phyloP scores from a whole-genome alignment of 2,888 invertebrate genomes.

The Chrysolina haemoptera region DNA sequence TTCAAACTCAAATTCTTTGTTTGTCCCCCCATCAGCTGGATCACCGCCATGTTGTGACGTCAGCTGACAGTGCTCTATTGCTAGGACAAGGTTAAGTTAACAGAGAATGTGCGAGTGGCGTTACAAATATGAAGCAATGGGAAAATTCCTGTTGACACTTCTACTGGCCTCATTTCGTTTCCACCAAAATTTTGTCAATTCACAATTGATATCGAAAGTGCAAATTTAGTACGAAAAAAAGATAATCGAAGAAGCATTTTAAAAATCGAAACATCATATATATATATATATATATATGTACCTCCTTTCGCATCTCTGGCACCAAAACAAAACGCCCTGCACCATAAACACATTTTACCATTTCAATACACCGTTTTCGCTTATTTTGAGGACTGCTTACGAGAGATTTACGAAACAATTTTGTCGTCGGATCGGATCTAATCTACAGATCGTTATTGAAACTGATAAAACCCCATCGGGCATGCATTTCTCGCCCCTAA shows the following conservation, averaged over 20 bases:
- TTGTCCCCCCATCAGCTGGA: no score
- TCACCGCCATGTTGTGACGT: no score
- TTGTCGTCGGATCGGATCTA: slow-evolving; percentile 25
- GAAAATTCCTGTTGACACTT: no score
- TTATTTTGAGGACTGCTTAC: slow-evolving; percentile 20
- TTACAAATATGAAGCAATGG: no score
- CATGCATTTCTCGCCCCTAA: neutral
- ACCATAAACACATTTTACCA: slow-evolving; percentile 38
- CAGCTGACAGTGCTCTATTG: no score
- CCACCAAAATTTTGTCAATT: no score
- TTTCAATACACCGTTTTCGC: slow-evolving; percentile 12
- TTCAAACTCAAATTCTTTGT: no score
- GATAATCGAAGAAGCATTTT: neutral
- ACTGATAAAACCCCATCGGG: neutral
- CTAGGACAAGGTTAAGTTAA: no score
- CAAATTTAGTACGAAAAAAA: no score
- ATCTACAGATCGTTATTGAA: slow-evolving; percentile 23
- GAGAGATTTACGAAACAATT: slow-evolving; percentile 33
- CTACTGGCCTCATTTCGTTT: no score
- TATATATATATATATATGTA: slow-evolving; percentile 15
- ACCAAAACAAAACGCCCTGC: slow-evolving; percentile 38
- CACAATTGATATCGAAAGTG: no score
- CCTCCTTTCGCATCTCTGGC: slow-evolving; percentile 31
- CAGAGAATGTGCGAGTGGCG: no score
- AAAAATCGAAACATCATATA: neutral